Evolutionary conservation across 2,888 invertebrate genomes (phyloP).

Genomic region (Dynastes grantii): DNA sequence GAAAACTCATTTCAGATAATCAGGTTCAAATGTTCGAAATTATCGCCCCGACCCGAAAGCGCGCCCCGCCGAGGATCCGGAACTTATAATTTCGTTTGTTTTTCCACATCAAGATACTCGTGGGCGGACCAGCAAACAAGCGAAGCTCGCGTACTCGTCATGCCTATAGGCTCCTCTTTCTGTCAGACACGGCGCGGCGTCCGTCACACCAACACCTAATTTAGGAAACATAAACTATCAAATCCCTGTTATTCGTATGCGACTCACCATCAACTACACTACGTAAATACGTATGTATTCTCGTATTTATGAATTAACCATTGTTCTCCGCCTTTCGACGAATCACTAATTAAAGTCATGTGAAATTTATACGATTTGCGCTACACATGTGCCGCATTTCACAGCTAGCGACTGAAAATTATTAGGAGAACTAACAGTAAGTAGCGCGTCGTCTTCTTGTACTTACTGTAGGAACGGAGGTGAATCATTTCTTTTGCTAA

Average conservation of each 20-base stretch:
- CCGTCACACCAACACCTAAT: slow-evolving; percentile 49
- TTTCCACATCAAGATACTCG: slow-evolving; percentile 45
- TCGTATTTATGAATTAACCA: slow-evolving; percentile 48
- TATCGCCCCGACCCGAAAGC: slow-evolving; percentile 28
- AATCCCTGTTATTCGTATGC: slow-evolving; percentile 29
- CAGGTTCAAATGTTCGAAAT: slow-evolving; percentile 44
- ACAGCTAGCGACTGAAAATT: slow-evolving; percentile 23
- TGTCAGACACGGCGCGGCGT: slow-evolving; percentile 23
- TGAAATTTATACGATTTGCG: slow-evolving; percentile 47
- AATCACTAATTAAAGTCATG: slow-evolving; percentile 49
- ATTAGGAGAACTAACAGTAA: slow-evolving; percentile 12
- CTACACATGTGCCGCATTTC: slow-evolving; percentile 22
- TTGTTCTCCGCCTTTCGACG: slow-evolving; percentile 45
- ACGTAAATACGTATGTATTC: not conserved
- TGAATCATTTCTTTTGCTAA: slow-evolving; percentile 23
- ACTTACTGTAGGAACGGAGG: slow-evolving; percentile 24
- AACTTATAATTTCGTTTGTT: slow-evolving; percentile 47
- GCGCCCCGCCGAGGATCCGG: slow-evolving; percentile 34
- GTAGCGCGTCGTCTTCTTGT: not conserved
- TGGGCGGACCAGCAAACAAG: slow-evolving; percentile 36
- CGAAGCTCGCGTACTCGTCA: slow-evolving; percentile 34
- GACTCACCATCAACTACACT: not conserved
- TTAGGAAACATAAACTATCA: slow-evolving; percentile 50
- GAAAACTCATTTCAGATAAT: slow-evolving; percentile 43
- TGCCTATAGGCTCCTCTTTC: slow-evolving; percentile 37